Evolutionary conservation across 2,113 vertebrate species (phyloP).

Genomic region (Hylia prasina): DNA sequence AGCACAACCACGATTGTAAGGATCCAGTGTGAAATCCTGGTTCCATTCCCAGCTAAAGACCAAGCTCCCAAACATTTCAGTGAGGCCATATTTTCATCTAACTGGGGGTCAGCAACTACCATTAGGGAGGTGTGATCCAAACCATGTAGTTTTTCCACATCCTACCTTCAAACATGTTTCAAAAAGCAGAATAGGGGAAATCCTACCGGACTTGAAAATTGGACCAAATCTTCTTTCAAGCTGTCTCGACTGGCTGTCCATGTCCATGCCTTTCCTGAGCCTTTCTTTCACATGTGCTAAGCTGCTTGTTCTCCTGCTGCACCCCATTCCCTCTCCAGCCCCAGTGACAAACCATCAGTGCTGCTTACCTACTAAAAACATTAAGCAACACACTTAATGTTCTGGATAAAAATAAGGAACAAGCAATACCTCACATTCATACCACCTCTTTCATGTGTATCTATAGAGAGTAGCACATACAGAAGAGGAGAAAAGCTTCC

Average conservation of each 20-base stretch:
- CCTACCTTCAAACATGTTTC: neutral
- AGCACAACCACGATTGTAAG: neutral
- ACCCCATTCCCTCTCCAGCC: neutral
- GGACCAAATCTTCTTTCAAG: constrained; percentile 38
- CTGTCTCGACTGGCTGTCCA: constrained; percentile 8
- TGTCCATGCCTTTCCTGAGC: neutral
- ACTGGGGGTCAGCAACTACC: neutral
- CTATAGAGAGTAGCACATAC: neutral
- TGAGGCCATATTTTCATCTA: neutral
- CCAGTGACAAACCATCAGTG: neutral
- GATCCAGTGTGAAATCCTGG: neutral
- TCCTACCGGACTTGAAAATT: neutral
- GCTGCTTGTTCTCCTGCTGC: neutral
- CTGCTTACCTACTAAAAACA: neutral
- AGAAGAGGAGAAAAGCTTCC: neutral
- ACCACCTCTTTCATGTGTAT: neutral
- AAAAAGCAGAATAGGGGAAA: neutral
- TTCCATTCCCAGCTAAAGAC: neutral
- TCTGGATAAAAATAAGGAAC: constrained; percentile 8
- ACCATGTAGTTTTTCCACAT: neutral
- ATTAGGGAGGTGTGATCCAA: neutral
- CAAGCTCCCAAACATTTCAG: neutral
- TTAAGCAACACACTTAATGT: constrained; percentile 51
- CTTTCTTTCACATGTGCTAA: neutral
- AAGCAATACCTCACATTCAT: neutral